Conservation (phyloP, 2,113 vertebrate species). For the Oncorhynchus clarkii region DNA sequence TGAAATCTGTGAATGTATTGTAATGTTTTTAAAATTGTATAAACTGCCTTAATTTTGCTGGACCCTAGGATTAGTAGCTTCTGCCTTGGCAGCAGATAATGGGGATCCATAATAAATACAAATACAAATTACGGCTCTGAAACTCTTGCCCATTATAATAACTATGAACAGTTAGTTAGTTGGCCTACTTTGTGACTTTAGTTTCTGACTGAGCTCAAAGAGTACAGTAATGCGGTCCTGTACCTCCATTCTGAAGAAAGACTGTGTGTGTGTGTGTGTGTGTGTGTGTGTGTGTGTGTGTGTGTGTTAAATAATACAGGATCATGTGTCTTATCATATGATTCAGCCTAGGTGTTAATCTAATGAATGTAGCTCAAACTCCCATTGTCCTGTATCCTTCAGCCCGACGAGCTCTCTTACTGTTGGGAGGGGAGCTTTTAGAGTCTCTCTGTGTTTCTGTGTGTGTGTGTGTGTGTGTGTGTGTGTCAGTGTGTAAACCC, state of each 20-base stretch:
- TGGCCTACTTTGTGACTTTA: background rate
- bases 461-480: constrained; percentile 12
- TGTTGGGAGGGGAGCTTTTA: constrained; percentile 8
- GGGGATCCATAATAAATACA: no score
- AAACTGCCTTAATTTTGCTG: no score
- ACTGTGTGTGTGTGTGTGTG: constrained; percentile 8
- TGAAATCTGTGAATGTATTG: no score
- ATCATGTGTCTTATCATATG: constrained; percentile 42
- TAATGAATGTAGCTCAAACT: constrained; percentile 44
- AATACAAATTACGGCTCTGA: no score
- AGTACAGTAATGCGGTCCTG: constrained; percentile 10
- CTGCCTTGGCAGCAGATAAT: no score
- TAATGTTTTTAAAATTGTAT: no score
- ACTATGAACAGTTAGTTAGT: no score
- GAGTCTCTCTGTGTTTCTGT: constrained; percentile 6
- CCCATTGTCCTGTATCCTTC: constrained; percentile 35
- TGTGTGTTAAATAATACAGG: constrained; percentile 31
- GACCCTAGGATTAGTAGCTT: no score
- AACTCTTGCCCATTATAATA: no score
- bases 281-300: constrained; percentile 13
- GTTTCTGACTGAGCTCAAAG: background rate
- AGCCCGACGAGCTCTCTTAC: constrained; percentile 33
- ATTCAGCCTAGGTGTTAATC: constrained; percentile 51
- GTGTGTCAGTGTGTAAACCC: constrained; percentile 9
- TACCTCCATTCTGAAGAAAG: background rate